Evolutionary conservation across 1,140 invertebrate genomes (phyloP), one percentile per base, ranked within the genome.

Genomic region (Coelopa frigida): DNA sequence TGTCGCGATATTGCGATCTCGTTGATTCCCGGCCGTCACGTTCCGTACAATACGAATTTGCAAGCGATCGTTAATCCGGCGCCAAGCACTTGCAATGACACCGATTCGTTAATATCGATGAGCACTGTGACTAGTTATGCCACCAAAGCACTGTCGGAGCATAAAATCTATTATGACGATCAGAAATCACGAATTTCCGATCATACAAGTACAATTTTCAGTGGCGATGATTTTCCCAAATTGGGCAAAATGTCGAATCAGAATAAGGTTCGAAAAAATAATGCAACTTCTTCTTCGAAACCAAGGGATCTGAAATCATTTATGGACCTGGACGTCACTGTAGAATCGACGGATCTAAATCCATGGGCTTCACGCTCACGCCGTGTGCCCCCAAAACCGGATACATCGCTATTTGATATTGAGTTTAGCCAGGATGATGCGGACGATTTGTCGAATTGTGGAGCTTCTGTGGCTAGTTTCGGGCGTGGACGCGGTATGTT

Each of bases 1-100:
- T 63, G 61, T 41, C 40, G 40, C 1, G 59, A 68, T 27, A 20
- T 68, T 11, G 61, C 55, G 2, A 61, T 68, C 2, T 23, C 35
- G 0, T 36, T 55, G 1, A 4, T 54, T 24, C 56, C 55, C 0
- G 61, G 61, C 2, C 55, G 53, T 10, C 52, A 54, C 44, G 23
- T 44, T 24, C 52, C 52, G 15, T 4, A 15, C 22, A 44, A 44
- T 20, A 43, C 40, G 7, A 43, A 48, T 17, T 27, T 43, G 24
- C 22, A 23, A 14, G 46, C 46, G 4, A 48, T 48, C n/a, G 32
- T 43, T 37, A 42, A 40, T 27, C 39, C 40, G 31, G 40, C 46
- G 12, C 46, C 46, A 7, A 48, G 46, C 17, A 36, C 32, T 10
- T 35, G 14, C 29, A 26, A 12, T 5, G 48, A 49, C 29, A 44